Conservation (phyloP, 2,888 invertebrate species). For the Nasonovia ribisnigri region DNA sequence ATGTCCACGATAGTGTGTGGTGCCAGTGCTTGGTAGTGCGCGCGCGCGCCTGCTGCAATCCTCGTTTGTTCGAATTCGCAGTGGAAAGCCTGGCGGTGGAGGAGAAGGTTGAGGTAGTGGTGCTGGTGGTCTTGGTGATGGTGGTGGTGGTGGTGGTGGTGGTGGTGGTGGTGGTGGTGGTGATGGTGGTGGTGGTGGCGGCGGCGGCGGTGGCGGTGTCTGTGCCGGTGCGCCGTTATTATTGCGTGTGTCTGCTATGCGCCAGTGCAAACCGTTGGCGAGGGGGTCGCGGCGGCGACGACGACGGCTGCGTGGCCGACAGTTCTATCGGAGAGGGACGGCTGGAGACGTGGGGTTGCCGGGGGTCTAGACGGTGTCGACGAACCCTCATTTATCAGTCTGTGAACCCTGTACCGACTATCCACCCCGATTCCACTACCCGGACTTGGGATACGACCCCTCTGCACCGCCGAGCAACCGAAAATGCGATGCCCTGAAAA, state of each 20-base stretch:
- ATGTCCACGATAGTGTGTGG: background rate
- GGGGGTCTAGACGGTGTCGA: slow-evolving; percentile 68
- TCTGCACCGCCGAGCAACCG: background rate
- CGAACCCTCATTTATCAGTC: slow-evolving; percentile 72
- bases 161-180: background rate
- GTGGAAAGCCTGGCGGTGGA: background rate
- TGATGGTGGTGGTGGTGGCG: background rate
- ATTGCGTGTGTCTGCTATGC: slow-evolving; percentile 39
- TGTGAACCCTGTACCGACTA: slow-evolving; percentile 67
- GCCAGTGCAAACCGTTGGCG: slow-evolving; percentile 44
- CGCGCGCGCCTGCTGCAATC: background rate
- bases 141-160: background rate
- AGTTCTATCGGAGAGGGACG: background rate
- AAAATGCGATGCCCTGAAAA: slow-evolving; percentile 16
- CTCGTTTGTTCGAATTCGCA: background rate
- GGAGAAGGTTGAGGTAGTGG: too few relatives aligned
- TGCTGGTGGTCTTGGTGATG: too few relatives aligned
- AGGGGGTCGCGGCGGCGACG: background rate
- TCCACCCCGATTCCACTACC: background rate
- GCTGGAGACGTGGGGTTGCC: background rate
- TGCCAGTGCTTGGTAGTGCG: background rate
- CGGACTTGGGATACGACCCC: slow-evolving; percentile 16
- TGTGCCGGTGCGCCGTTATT: background rate
- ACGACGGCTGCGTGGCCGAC: background rate
- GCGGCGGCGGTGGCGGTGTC: background rate